Base-by-base conservation (phyloP, 2,888 invertebrate genomes). In the Troides oblongomaculatus region DNA sequence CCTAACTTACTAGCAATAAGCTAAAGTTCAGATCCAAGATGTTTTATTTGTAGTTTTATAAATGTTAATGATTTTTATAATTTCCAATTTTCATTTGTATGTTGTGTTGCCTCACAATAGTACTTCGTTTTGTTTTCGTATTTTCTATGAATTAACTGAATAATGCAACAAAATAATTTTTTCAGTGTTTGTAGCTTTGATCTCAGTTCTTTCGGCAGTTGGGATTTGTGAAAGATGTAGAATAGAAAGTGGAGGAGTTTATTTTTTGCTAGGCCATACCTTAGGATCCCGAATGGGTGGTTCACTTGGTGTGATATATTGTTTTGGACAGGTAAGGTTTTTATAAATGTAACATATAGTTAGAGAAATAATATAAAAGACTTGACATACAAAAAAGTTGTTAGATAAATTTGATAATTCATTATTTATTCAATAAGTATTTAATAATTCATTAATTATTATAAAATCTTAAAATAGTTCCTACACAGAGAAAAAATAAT, bases 231-330 rank as follows among this genome's bases (percentile, higher is more conserved):
- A 99, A 87, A 92, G 98, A 84, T 98, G 98, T 91, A 94, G 97
- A 72, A 96, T 99, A 81, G 98, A 98, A 90, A 97, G 98, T 89
- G 99, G 99, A n/a, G 99, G 99, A 64, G 98, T 99, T 39, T 99
- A 99, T 89, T 99, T 99, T 89, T 94, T 99, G 71, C 92, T 99
- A 56, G 97, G 98, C 0, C 98, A 99, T 82, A 98, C 99, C 5
- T 91, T 99, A 39, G 99, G 99, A 57, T 97, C 98, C 8, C 94
- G 98, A 82, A 96, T 98, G 84, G 99, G 98, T 17, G 98, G 98
- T 59, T 96, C 99, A 39, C 93, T 99, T 61, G 99, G 99, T 59
- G 92, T 99, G 77, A 93, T 99, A 25, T 99, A 99, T 87, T 98
- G 98, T 85, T 98, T 99, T 92, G 99, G 99, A 74, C 98, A 98